Base-by-base conservation (phyloP, 2,888 invertebrate genomes). In the Plusia festucae region DNA sequence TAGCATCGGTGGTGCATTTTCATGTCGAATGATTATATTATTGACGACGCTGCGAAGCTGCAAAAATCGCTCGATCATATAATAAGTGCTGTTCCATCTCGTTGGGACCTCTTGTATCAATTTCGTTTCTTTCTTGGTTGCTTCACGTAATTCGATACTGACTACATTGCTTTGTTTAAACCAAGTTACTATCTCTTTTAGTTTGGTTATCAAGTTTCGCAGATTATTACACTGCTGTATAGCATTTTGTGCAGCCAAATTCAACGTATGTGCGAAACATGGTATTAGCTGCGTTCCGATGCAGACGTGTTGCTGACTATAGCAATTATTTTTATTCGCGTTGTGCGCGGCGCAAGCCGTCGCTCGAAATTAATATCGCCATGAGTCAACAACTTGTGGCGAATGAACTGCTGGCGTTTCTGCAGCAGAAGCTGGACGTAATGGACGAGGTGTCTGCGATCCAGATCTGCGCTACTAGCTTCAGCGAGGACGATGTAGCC, bases 161-260 rank as follows among this genome's bases (percentile, higher is more conserved):
- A 80, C 82, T 57, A 73, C 53, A 68, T 60, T 68, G 59, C 83
- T 83, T n/a, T 84, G 83, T 65, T 85, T 82, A 49, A 86, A 84
- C 72, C 78, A 86, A 22, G 80, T 79, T 24, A 87, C 85, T 65
- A 85, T 81, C 20, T 24, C 59, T 68, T 82, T 82, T 18, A 82
- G 61, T 65, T 84, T 85, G 18, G 58, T 68, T 49, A 85, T 62
- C 34, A 84, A 55, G 44, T 67, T 73, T 69, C 53, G 70, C 57
- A 78, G 46, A 18, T 81, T 61, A 51, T 66, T 18, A 40, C 40
- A 40, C 34, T 67, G 58, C 54, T 65, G 60, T 3, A 79, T 79
- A 60, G 73, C 49, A 65, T 78, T 68, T 68, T 77, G 69, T 40
- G 83, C 81, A 7, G 86, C 80, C 53, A 87, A 79, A 76, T 88